Conservation (phyloP, 2,797 vertebrate genomes). For the Poliocrania exsul region DNA sequence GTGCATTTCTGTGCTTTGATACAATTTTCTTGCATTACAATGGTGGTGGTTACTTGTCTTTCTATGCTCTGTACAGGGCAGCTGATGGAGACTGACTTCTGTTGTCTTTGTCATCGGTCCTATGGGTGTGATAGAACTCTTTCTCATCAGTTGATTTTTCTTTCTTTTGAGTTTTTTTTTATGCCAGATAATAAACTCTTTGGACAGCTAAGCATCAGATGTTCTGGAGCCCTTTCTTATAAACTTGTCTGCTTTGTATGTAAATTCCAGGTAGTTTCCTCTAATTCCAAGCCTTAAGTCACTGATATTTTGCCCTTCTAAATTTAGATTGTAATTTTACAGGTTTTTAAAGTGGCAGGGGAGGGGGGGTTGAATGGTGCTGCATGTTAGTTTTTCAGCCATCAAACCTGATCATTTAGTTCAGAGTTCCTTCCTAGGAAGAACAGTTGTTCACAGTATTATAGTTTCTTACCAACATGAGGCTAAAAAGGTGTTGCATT, state of each 20-base stretch:
- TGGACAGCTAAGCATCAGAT: neutral
- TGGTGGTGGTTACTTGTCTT: neutral
- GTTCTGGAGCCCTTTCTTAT: neutral
- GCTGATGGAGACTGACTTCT: neutral
- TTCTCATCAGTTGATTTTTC: neutral
- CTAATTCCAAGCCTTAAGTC: neutral
- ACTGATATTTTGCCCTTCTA: neutral
- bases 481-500: neutral
- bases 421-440: neutral
- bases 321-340: neutral
- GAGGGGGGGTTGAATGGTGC: neutral
- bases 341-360: neutral
- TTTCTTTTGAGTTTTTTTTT: neutral
- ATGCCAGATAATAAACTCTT: neutral
- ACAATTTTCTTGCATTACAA: neutral
- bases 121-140: neutral
- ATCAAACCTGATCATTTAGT: neutral
- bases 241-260: neutral
- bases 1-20: neutral
- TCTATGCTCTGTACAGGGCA: neutral
- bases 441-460: neutral
- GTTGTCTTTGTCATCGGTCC: neutral
- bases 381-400: neutral
- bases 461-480: neutral
- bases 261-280: neutral